These are phyloP conservation scores for Xanthorhoe designata DNA, from an alignment of 2,888 invertebrate species.

Conservation along the genomic window DNA sequence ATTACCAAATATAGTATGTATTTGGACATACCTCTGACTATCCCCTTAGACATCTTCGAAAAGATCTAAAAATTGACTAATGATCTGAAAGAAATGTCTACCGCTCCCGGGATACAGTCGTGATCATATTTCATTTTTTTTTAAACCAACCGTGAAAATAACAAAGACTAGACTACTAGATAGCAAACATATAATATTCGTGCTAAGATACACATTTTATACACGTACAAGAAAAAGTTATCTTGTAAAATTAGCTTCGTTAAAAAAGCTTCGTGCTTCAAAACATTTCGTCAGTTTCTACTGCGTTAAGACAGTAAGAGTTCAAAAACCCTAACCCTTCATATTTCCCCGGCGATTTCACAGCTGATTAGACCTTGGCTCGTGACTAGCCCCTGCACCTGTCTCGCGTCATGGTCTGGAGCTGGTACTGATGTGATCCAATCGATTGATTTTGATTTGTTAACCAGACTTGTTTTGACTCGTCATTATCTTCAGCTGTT, in stretches of 20 bases:
- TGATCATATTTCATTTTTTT: too few species aligned
- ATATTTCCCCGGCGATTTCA: constrained; percentile 53
- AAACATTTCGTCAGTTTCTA: neutral
- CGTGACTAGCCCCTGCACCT: constrained; percentile 56
- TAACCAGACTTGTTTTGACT: constrained; percentile 39
- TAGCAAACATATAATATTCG: too few species aligned
- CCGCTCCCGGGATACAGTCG: too few species aligned
- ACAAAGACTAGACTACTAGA: too few species aligned
- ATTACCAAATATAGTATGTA: too few species aligned
- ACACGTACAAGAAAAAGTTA: too few species aligned
- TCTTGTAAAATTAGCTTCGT: neutral
- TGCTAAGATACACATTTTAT: too few species aligned
- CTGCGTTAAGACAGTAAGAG: constrained; percentile 12
- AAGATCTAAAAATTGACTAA: too few species aligned
- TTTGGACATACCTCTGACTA: too few species aligned
- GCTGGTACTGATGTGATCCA: constrained; percentile 22
- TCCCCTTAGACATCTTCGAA: too few species aligned
- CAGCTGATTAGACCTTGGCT: constrained; percentile 56
- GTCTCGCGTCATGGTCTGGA: constrained; percentile 49
- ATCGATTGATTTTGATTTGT: constrained; percentile 37
- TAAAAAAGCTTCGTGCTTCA: neutral
- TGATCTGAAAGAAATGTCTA: too few species aligned
- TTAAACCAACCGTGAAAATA: too few species aligned
- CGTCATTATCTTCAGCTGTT: neutral
- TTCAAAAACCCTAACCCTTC: constrained; percentile 46